Evolutionary conservation across 2,113 vertebrate genomes (phyloP), one percentile per base, ranked within the genome.

Genomic region (Diglossa brunneiventris): DNA sequence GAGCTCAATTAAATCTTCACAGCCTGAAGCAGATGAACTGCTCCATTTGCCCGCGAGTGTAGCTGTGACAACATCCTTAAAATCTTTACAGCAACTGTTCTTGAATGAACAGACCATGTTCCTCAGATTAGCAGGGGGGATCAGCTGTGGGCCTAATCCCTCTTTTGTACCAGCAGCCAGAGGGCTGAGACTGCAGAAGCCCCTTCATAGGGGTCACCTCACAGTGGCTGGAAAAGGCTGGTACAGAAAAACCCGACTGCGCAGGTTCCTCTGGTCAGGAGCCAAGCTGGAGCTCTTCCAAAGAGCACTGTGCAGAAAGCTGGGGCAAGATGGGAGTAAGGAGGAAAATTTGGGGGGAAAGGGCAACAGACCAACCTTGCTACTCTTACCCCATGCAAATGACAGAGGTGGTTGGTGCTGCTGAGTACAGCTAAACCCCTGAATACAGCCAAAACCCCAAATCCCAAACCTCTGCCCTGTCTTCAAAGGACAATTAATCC

Each of bases 1-100:
- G 76, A 70, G 76, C 79, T 93, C 94, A 83, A 80, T 96, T 89
- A 96, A 95, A 95, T 55, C 84, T 61, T 81, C 92, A 61, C 90
- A 90, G 92, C 91, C 94, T 92, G 89, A 77, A 94, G 90, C 87
- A 96, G 85, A 68, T 1, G 2, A 92, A 81, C 66, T 52, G 68
- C 44, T 88, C 82, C 47, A 23, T 96, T 94, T 83, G 33, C 75
- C 85, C 0, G 0, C 2, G 8, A 85, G 47, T 21, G 44, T 55
- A 90, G 72, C 72, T 94, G 84, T 90, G 80, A 86, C 67, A 85
- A 70, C 46, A 74, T 83, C 72, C 41, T 64, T 61, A 70, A 96
- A 91, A 78, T 81, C 39, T 83, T 85, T 80, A 28, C 68, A 91
- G 23, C 79, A 93, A 66, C 82, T 63, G 67, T 61, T 95, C 75